Percentiles rank a stretch among this genome's conserved stretches.
Evolutionary conservation across 2,113 vertebrate species (phyloP).

Genomic region (Peromyscus leucopus): DNA sequence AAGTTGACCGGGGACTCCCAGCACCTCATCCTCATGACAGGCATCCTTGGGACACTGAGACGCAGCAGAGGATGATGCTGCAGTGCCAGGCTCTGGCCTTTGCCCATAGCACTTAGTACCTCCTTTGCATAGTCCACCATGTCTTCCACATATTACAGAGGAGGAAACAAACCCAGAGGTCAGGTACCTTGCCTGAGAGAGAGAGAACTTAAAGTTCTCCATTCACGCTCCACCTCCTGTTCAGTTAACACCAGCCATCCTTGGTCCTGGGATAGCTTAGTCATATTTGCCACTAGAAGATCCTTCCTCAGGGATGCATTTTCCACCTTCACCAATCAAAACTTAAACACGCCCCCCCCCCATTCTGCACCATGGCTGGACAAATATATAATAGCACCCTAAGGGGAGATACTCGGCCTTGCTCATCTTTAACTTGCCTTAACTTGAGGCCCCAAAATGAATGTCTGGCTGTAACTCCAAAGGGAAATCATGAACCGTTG

Average conservation of each 20-base stretch:
- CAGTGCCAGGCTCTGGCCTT: accelerated
- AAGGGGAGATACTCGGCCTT: neutral
- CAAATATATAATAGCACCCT: neutral
- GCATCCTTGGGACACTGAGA: neutral
- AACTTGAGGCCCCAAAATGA: constrained; percentile 34
- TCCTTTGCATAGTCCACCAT: accelerated
- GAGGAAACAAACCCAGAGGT: neutral
- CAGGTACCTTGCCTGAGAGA: neutral
- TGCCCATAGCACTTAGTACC: neutral
- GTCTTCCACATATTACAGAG: neutral
- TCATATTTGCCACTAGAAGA: neutral
- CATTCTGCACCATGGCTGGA: too few relatives aligned
- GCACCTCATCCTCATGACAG: neutral
- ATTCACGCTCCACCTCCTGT: neutral
- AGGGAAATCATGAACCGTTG: neutral
- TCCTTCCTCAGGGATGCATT: neutral
- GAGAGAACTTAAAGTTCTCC: neutral
- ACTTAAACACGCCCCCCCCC: neutral
- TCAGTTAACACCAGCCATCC: accelerated
- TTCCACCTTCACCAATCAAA: neutral
- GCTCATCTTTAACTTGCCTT: constrained; percentile 23
- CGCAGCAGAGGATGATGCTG: neutral
- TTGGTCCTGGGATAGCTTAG: accelerated
- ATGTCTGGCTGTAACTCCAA: neutral
- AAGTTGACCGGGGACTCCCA: neutral